phyloP scores from a whole-genome alignment of 2,797 vertebrate genomes.

The Protonibea diacanthus region DNA sequence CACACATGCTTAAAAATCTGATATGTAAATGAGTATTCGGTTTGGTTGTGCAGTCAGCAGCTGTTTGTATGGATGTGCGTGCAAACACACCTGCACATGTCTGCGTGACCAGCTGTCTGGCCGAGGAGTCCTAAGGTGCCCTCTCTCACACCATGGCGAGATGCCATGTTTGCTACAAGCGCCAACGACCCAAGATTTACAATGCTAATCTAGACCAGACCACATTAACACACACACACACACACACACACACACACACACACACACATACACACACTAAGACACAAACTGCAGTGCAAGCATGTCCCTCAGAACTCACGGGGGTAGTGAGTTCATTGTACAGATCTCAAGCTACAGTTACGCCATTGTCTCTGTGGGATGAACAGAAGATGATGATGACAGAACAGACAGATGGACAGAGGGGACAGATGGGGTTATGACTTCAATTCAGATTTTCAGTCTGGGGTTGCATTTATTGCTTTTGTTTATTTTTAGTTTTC shows the following conservation, averaged over 20 bases:
- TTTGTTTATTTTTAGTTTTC: constrained; percentile 44
- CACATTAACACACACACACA: constrained; percentile 11
- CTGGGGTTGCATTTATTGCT: constrained; percentile 37
- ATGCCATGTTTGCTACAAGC: constrained; percentile 42
- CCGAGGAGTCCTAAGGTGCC: constrained; percentile 24
- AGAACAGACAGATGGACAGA: constrained; percentile 60
- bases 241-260: constrained; percentile 18
- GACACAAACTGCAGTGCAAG: constrained; percentile 15
- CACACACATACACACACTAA: constrained; percentile 21
- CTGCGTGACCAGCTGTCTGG: constrained; percentile 24
- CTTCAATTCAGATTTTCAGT: constrained; percentile 54
- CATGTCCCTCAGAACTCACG: constrained; percentile 4
- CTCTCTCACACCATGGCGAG: constrained; percentile 29
- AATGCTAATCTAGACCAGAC: constrained; percentile 54
- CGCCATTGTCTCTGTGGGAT: constrained; percentile 27
- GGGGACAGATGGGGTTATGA: constrained; percentile 3
- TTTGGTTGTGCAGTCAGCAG: constrained; percentile 8
- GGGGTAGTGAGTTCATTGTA: not conserved
- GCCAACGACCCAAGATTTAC: constrained; percentile 56
- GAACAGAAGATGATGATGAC: constrained; percentile 50
- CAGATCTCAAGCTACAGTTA: constrained; percentile 26
- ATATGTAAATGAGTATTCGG: constrained; percentile 12
- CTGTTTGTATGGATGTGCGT: constrained; percentile 14
- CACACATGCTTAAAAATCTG: constrained; percentile 1
- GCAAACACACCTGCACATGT: constrained; percentile 47